phyloP scores from a whole-genome alignment of 2,888 invertebrate genomes.

The Stenichneumon culpator region DNA sequence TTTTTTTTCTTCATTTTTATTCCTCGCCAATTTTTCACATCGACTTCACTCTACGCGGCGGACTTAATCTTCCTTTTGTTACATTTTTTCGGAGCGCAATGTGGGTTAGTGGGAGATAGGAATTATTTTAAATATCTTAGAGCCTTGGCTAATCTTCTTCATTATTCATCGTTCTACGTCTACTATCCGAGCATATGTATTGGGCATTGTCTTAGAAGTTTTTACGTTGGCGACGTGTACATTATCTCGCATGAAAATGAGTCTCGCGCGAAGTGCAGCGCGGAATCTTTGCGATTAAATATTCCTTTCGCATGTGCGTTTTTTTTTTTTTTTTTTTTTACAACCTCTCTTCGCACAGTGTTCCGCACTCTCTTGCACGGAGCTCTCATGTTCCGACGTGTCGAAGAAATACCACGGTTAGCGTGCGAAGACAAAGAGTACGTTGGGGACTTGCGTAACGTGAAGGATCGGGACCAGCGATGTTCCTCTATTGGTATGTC shows the following conservation, averaged over 20 bases:
- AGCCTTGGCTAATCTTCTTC: not conserved
- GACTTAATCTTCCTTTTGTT: conserved; percentile 1
- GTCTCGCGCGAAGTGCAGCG: not conserved
- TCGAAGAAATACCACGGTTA: not conserved
- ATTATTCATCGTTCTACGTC: not conserved
- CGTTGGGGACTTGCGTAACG: not conserved
- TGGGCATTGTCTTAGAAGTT: not conserved
- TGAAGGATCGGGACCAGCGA: too few species aligned
- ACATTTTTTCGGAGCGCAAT: not conserved
- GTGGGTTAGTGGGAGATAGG: not conserved
- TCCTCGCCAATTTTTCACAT: not conserved
- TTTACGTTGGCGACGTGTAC: not conserved
- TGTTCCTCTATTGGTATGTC: too few species aligned
- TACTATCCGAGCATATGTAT: not conserved
- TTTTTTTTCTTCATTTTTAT: not conserved
- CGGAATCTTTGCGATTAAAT: not conserved
- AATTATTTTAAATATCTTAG: not conserved
- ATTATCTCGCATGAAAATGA: not conserved
- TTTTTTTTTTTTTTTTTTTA: not conserved
- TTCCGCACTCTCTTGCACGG: not conserved
- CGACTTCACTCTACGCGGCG: not conserved
- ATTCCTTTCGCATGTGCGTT: not conserved
- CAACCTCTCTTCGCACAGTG: too few species aligned
- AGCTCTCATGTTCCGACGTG: not conserved
- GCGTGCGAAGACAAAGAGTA: not conserved